These are phyloP conservation scores for Tiaroga cobitis DNA, from an alignment of 2,797 vertebrate genomes.

Conservation along the genomic window DNA sequence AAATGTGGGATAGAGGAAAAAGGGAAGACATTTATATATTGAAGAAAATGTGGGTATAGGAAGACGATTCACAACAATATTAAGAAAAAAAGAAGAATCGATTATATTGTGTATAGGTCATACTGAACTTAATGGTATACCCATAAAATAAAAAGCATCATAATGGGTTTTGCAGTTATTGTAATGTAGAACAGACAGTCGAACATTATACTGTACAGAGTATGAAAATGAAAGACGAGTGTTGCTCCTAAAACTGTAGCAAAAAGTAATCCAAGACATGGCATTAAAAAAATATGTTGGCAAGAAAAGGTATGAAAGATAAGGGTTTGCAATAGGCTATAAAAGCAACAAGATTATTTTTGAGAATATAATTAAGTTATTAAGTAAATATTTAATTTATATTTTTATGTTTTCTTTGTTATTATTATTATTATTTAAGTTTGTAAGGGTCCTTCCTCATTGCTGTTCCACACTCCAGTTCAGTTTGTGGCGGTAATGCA, in stretches of 20 bases:
- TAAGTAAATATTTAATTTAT: no score
- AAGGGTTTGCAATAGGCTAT: no score
- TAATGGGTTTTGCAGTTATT: neutral
- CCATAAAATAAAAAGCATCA: neutral
- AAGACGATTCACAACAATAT: neutral
- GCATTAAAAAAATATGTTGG: neutral
- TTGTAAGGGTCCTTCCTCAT: no score
- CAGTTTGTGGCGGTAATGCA: no score
- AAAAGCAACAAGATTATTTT: no score
- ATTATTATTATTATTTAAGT: no score
- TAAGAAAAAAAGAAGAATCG: neutral
- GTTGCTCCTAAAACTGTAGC: neutral
- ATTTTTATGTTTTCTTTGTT: no score
- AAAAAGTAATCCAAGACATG: neutral
- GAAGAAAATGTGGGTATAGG: neutral
- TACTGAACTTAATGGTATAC: neutral
- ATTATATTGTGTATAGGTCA: neutral
- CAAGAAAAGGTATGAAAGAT: neutral
- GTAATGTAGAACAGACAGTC: neutral
- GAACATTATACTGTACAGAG: neutral
- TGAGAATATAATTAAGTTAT: no score
- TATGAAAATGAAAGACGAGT: neutral
- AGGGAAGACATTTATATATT: neutral
- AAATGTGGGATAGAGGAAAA: neutral
- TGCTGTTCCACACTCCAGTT: no score